These are phyloP conservation scores for Tetramorium bicarinatum DNA, from an alignment of 2,888 invertebrate species.

Conservation along the genomic window DNA sequence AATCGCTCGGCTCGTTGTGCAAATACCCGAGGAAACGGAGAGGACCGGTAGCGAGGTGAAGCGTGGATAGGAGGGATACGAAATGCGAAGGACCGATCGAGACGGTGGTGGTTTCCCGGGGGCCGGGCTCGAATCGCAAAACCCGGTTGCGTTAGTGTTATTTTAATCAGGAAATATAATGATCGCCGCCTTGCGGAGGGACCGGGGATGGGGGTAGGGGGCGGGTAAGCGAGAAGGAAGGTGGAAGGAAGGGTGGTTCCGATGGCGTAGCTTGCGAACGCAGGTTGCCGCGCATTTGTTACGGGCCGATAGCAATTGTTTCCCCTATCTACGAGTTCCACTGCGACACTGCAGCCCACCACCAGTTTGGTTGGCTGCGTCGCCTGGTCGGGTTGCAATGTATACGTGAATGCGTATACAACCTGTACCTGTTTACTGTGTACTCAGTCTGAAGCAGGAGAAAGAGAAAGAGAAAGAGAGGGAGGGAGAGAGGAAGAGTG, in stretches of 20 bases:
- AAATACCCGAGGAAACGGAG: conserved; percentile 48
- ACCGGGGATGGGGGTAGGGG: conserved; percentile 6
- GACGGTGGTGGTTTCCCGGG: conserved; percentile 40
- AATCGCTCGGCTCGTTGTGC: conserved; percentile 63
- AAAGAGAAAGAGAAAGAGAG: conserved; percentile 37
- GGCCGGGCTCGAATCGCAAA: conserved; percentile 55
- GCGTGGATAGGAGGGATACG: conserved; percentile 20
- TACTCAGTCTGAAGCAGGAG: conserved; percentile 47
- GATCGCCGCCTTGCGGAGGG: conserved; percentile 67
- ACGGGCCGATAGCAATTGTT: conserved; percentile 84
- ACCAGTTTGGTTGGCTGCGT: conserved; percentile 78
- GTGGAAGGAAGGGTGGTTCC: conserved; percentile 52
- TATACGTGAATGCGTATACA: conserved; percentile 76
- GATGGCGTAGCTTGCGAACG: conserved; percentile 72
- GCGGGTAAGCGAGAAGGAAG: conserved; percentile 35
- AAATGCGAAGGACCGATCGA: conserved; percentile 48
- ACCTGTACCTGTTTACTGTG: conserved; percentile 73
- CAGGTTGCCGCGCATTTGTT: conserved; percentile 82
- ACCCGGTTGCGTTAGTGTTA: conserved; percentile 73
- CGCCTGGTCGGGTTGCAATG: conserved; percentile 66
- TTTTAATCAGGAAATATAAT: conserved; percentile 81
- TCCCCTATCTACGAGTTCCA: conserved; percentile 83
- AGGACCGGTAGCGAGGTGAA: conserved; percentile 42
- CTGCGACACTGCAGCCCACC: conserved; percentile 81
- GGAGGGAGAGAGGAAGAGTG: conserved; percentile 58